Evolutionary conservation across 2,888 invertebrate species (phyloP).

Genomic region (Dryococelus australis): DNA sequence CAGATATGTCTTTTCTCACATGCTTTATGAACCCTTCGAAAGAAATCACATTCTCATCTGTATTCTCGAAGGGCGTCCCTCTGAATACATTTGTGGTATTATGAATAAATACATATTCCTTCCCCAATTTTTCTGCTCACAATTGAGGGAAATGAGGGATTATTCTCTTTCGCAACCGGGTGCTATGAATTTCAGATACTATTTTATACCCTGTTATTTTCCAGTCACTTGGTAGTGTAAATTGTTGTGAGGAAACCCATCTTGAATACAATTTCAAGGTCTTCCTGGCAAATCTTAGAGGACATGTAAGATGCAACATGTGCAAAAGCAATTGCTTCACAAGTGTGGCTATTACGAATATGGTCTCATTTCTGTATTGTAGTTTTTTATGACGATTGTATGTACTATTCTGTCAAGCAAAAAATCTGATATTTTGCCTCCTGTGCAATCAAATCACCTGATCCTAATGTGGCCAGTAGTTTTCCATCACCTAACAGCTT

Average conservation of each 20-base stretch:
- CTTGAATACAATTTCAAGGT: too few species aligned
- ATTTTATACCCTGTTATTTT: background rate
- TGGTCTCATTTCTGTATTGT: background rate
- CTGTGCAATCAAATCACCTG: too few species aligned
- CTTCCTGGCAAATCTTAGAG: too few species aligned
- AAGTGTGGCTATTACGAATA: background rate
- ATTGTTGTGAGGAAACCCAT: background rate
- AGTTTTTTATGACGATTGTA: background rate
- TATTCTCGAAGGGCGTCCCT: background rate
- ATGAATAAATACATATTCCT: background rate
- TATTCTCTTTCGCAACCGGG: background rate
- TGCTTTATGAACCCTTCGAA: background rate
- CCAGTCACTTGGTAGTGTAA: background rate
- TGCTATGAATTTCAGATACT: background rate
- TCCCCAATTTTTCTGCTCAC: background rate
- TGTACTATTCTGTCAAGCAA: background rate
- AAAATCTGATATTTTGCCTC: background rate
- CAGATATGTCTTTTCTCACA: background rate
- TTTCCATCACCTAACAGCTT: background rate
- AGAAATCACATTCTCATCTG: background rate
- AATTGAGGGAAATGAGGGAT: background rate
- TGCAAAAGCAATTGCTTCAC: slow-evolving; percentile 13
- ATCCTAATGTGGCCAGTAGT: background rate
- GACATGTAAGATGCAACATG: background rate
- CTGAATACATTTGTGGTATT: background rate